Conservation (phyloP, 35 echinoderm and acorn worm genomes). For the Apostichopus californicus region DNA sequence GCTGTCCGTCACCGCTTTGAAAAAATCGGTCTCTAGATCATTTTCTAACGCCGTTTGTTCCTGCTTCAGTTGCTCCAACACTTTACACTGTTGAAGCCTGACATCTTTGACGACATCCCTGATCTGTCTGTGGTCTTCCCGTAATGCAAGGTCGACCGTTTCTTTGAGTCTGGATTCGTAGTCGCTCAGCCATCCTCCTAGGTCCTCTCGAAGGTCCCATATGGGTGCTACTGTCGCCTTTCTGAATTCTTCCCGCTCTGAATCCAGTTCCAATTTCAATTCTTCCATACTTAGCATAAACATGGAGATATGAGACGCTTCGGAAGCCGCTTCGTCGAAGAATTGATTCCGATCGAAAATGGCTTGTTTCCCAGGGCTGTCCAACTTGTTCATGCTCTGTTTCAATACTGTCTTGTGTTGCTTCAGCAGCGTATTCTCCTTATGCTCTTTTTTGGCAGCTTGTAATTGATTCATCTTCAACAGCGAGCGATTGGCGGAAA, state of each 20-base stretch:
- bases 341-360: constrained; percentile 55
- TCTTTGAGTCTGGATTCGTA: constrained; percentile 11
- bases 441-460: constrained; percentile 66
- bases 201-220: constrained; percentile 76
- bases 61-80: constrained; percentile 61
- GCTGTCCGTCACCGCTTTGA: constrained; percentile 35
- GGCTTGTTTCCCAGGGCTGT: constrained; percentile 50
- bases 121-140: constrained; percentile 15
- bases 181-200: constrained; percentile 59
- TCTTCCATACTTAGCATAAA: constrained; percentile 96
- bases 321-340: constrained; percentile 68
- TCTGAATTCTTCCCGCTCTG: constrained; percentile 70
- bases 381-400: constrained; percentile 62
- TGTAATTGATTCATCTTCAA: constrained; percentile 87
- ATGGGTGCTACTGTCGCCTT: constrained; percentile 72
- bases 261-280: constrained; percentile 47
- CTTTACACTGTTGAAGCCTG: constrained; percentile 62
- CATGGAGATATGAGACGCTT: constrained; percentile 76
- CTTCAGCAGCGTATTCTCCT: constrained; percentile 85
- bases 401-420: constrained; percentile 87
- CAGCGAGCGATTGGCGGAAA: constrained; percentile 76
- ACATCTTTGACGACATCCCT: constrained; percentile 45
- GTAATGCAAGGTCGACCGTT: constrained; percentile 15
- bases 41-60: constrained; percentile 74
- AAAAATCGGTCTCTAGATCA: constrained; percentile 61